A percentile compares a stretch with the other conserved stretches of the same genome.
Conservation (phyloP, 1,140 invertebrate genomes). For the Drosophila bipectinata region DNA sequence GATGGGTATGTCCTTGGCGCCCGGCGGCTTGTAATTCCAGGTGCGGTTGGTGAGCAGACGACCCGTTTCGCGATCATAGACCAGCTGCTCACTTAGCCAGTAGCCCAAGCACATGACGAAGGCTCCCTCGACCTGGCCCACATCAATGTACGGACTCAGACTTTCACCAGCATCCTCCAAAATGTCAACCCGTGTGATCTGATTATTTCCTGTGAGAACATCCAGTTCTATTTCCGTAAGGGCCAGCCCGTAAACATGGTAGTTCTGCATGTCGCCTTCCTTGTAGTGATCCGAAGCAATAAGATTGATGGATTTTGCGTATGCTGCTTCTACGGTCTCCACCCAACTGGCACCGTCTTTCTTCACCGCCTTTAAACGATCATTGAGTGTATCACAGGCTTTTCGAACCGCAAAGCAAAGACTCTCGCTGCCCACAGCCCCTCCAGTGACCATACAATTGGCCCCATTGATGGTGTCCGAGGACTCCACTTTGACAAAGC, state of each 20-base stretch:
- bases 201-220: slow-evolving; percentile 89
- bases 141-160: slow-evolving; percentile 90
- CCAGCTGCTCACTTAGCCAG: slow-evolving; percentile 90
- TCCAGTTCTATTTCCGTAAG: slow-evolving; percentile 90
- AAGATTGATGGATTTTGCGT: slow-evolving; percentile 86
- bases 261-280: slow-evolving; percentile 84
- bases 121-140: slow-evolving; percentile 94
- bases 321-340: slow-evolving; percentile 86
- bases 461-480: slow-evolving; percentile 88
- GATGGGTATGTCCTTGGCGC: slow-evolving; percentile 93
- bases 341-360: slow-evolving; percentile 86
- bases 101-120: slow-evolving; percentile 95
- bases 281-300: slow-evolving; percentile 87
- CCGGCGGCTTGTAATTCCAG: slow-evolving; percentile 94
- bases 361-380: slow-evolving; percentile 87
- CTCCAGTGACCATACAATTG: slow-evolving; percentile 88
- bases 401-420: slow-evolving; percentile 85
- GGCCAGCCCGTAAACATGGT: slow-evolving; percentile 87
- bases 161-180: slow-evolving; percentile 91
- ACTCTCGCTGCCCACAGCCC: slow-evolving; percentile 87
- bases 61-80: slow-evolving; percentile 85
- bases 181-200: slow-evolving; percentile 89
- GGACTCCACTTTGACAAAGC: slow-evolving; percentile 88
- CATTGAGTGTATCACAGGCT: slow-evolving; percentile 87
- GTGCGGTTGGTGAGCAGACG: slow-evolving; percentile 90